Base-by-base conservation (phyloP, 1,140 invertebrate genomes). In the Ostrea edulis region DNA sequence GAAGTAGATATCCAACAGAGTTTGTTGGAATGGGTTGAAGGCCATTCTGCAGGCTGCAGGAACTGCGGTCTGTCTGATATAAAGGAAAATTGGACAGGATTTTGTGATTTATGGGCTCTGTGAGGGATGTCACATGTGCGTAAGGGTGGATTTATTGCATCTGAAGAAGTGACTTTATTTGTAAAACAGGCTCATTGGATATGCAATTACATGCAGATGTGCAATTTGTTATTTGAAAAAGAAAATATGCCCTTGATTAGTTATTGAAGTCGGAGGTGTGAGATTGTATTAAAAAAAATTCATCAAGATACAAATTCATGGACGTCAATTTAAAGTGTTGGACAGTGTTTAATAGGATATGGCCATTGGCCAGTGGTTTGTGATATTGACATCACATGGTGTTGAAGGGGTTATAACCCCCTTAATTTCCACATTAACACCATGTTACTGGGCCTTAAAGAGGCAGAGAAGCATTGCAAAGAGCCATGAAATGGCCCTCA, bases 141-240 rank as follows among this genome's bases (percentile, higher is more conserved):
- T 77, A 77, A 77, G 68, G 68, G 68, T 25, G 29, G 68, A 77
- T 77, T 77, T 77, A 77, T 77, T 77, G 68, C 68, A 77, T 77
- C 68, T 77, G 14, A 77, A 77, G 68, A 11, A 77, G 68, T 77
- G 68, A 14, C 68, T 77, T 77, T 12, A 77, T 77, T 77, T 29
- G 68, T 77, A 29, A 77, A 77, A 35, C 68, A 77, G 68, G 14
- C 68, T 35, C 68, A 9, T 29, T 77, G 9, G 68, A 77, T 22
- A 77, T 77, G 68, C 68, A 77, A 77, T 77, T 77, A 77, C 68
- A 77, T 29, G 68, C 68, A 77, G 68, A 77, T 77, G 68, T 77
- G 22, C 68, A 77, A 77, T 12, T 77, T 29, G 25, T 77, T 77
- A 25, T 77, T 22, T 77, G 25, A 29, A 77, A 71, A 77, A 29